Evolutionary conservation across 1,140 invertebrate species (phyloP).

Genomic region (Zelostemma sp.): DNA sequence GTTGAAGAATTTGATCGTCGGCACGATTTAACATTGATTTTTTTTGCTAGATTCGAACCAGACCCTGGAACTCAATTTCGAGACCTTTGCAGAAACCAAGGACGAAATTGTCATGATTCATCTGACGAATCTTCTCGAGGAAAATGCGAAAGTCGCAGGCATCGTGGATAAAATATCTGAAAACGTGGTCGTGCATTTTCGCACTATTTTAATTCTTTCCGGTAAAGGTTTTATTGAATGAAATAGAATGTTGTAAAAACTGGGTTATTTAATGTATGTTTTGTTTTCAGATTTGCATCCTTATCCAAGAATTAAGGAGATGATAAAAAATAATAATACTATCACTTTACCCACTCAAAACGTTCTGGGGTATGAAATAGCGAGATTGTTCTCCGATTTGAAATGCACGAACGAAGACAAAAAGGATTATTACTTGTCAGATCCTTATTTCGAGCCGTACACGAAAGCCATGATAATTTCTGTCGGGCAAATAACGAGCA

Average conservation of each 20-base stretch:
- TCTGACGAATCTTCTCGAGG: slow-evolving; percentile 59
- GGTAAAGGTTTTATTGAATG: slow-evolving; percentile 33
- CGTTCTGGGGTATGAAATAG: slow-evolving; percentile 65
- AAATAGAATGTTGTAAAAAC: neutral
- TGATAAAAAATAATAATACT: slow-evolving; percentile 51
- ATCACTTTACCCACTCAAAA: slow-evolving; percentile 63
- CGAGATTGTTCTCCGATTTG: slow-evolving; percentile 59
- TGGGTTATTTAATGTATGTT: slow-evolving; percentile 7
- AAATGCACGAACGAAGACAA: slow-evolving; percentile 57
- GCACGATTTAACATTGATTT: slow-evolving; percentile 6
- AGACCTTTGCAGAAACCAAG: slow-evolving; percentile 50
- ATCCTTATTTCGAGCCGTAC: slow-evolving; percentile 66
- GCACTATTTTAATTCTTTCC: slow-evolving; percentile 61
- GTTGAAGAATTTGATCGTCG: too few species aligned
- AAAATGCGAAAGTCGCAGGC: slow-evolving; percentile 43
- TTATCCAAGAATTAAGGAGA: slow-evolving; percentile 46
- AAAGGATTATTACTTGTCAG: slow-evolving; percentile 64
- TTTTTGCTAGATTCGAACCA: slow-evolving; percentile 54
- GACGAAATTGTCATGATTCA: slow-evolving; percentile 62
- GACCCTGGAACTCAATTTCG: slow-evolving; percentile 54
- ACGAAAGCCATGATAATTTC: slow-evolving; percentile 63
- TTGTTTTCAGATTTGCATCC: slow-evolving; percentile 51
- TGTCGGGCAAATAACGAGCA: slow-evolving; percentile 58
- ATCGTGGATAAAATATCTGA: slow-evolving; percentile 50
- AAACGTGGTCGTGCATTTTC: slow-evolving; percentile 49